Evolutionary conservation across 2,888 invertebrate species (phyloP).

Genomic region (Molanna angustata): DNA sequence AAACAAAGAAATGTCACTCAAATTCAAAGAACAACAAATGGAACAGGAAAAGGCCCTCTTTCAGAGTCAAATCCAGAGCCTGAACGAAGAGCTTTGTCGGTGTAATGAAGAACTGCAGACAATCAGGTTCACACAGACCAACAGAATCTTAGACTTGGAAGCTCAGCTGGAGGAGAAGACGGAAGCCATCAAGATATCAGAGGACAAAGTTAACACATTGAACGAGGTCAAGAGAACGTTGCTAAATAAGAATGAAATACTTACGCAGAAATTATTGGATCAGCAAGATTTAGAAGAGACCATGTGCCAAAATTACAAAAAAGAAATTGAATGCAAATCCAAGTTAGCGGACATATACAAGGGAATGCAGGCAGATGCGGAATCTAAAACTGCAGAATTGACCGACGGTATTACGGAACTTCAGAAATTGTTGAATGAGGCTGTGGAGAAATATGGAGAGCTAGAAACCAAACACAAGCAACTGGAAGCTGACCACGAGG

Average conservation of each 20-base stretch:
- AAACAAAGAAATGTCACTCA: slow-evolving; percentile 73
- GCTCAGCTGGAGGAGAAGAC: slow-evolving; percentile 73
- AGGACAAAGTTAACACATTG: slow-evolving; percentile 65
- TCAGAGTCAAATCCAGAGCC: slow-evolving; percentile 72
- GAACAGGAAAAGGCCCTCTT: slow-evolving; percentile 78
- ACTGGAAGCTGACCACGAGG: slow-evolving; percentile 61
- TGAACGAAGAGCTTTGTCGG: slow-evolving; percentile 76
- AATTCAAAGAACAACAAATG: slow-evolving; percentile 79
- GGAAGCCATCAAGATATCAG: slow-evolving; percentile 73
- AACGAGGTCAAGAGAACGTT: slow-evolving; percentile 69
- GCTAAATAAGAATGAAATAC: slow-evolving; percentile 63
- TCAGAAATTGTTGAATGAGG: slow-evolving; percentile 69
- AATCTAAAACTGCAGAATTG: slow-evolving; percentile 74
- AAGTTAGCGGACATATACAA: slow-evolving; percentile 83
- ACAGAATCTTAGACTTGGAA: slow-evolving; percentile 66
- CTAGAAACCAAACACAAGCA: slow-evolving; percentile 72
- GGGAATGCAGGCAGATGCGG: slow-evolving; percentile 73
- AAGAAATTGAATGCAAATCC: slow-evolving; percentile 82
- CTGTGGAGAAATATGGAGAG: slow-evolving; percentile 77
- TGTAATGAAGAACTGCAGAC: slow-evolving; percentile 76
- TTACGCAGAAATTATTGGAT: slow-evolving; percentile 67
- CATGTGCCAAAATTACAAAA: slow-evolving; percentile 70
- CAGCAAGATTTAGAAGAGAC: slow-evolving; percentile 72
- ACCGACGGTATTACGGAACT: slow-evolving; percentile 74
- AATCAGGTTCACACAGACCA: slow-evolving; percentile 69